These are phyloP conservation scores for Volucella zonaria DNA, from an alignment of 2,888 invertebrate genomes.

Conservation along the genomic window DNA sequence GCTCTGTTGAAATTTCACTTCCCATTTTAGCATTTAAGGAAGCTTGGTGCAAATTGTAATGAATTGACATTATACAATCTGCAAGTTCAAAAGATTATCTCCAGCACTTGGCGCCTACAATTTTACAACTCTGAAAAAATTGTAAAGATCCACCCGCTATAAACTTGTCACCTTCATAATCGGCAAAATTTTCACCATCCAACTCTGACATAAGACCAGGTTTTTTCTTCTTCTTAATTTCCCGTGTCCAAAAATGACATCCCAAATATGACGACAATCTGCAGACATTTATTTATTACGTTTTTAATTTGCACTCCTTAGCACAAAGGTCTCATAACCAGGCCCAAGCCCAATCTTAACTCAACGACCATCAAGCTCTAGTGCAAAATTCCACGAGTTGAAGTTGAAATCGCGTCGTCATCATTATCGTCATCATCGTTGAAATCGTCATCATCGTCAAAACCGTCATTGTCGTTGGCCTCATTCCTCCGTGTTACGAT, in stretches of 20 bases:
- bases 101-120: too few relatives aligned
- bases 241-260: not conserved
- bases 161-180: too few relatives aligned
- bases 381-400: conserved; percentile 19
- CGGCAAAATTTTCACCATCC: conserved; percentile 3
- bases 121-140: too few relatives aligned
- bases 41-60: too few relatives aligned
- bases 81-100: too few relatives aligned
- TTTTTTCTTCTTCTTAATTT: conserved; percentile 4
- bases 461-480: conserved; percentile 25
- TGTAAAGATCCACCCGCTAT: not conserved
- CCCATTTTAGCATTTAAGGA: too few relatives aligned
- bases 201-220: conserved; percentile 9
- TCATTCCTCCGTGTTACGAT: conserved; percentile 39
- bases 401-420: conserved; percentile 17
- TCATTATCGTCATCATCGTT: conserved; percentile 24
- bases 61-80: too few relatives aligned
- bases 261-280: conserved; percentile 2
- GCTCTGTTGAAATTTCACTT: too few relatives aligned
- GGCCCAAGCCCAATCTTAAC: not conserved
- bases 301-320: conserved; percentile 9
- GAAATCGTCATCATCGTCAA: conserved; percentile 25
- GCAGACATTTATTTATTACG: not conserved
- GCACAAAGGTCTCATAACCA: conserved; percentile 3
- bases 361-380: not conserved